Conservation (phyloP, 2,113 vertebrate species). For the Melanerpes formicivorus region DNA sequence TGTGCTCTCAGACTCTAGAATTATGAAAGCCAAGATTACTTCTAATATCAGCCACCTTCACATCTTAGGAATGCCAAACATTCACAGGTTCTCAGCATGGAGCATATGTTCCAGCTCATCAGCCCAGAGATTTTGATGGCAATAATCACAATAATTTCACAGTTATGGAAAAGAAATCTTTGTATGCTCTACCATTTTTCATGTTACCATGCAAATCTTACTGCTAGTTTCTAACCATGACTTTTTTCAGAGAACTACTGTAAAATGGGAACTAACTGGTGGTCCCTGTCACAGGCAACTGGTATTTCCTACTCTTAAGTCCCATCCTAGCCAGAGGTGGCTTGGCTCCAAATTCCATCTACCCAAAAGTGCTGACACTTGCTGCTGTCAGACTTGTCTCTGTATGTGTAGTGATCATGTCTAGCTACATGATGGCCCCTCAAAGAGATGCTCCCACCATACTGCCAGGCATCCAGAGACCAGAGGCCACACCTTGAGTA, state of each 20-base stretch:
- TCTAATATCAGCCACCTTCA: conserved; percentile 61
- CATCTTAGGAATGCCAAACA: conserved; percentile 48
- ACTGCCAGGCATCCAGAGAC: neutral
- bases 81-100: neutral
- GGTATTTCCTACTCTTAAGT: neutral
- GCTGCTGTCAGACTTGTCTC: neutral
- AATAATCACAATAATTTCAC: conserved; percentile 58
- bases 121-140: conserved; percentile 41
- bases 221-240: neutral
- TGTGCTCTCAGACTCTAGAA: conserved; percentile 25
- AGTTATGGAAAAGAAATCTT: conserved; percentile 36
- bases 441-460: neutral
- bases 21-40: conserved; percentile 48
- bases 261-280: neutral
- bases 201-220: neutral
- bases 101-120: conserved; percentile 58
- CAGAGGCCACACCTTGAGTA: neutral
- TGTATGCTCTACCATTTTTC: neutral
- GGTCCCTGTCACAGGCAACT: fast-evolving
- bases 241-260: neutral
- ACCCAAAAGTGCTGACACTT: neutral
- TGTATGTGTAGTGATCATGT: neutral
- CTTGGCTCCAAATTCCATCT: neutral
- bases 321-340: neutral
- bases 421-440: neutral